phyloP scores from a whole-genome alignment of 37 sponge, comb jelly and placozoan genomes.

The Sycon ciliatum region DNA sequence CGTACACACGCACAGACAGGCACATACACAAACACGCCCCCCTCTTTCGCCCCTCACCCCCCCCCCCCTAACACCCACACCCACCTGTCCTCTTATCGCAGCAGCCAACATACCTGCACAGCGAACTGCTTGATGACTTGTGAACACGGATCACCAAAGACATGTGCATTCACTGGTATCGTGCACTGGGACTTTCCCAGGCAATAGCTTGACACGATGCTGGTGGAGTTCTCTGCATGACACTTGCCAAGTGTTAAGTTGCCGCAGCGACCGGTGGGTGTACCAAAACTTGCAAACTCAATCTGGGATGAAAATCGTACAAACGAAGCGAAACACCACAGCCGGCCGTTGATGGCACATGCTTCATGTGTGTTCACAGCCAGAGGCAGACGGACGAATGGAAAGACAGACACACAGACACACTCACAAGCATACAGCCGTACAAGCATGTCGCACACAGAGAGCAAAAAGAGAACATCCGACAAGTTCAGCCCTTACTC shows the following conservation, averaged over 20 bases:
- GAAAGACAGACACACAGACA: no score
- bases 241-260: slow-evolving; percentile 12
- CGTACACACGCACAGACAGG: no score
- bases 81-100: no score
- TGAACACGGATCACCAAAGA: neutral
- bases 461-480: no score
- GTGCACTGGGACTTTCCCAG: neutral
- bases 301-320: neutral
- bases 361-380: no score
- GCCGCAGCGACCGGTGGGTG: neutral
- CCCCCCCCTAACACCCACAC: no score
- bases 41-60: no score
- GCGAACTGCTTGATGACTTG: neutral
- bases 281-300: slow-evolving; percentile 10
- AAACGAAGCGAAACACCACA: neutral
- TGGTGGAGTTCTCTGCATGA: neutral
- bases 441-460: no score
- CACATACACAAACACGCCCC: no score
- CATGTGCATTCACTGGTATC: neutral
- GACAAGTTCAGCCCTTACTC: no score
- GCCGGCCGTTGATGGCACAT: neutral
- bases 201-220: neutral
- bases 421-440: no score
- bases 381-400: no score
- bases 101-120: neutral